Conservation (phyloP, 1,140 invertebrate genomes). For the Augochlora pura region DNA sequence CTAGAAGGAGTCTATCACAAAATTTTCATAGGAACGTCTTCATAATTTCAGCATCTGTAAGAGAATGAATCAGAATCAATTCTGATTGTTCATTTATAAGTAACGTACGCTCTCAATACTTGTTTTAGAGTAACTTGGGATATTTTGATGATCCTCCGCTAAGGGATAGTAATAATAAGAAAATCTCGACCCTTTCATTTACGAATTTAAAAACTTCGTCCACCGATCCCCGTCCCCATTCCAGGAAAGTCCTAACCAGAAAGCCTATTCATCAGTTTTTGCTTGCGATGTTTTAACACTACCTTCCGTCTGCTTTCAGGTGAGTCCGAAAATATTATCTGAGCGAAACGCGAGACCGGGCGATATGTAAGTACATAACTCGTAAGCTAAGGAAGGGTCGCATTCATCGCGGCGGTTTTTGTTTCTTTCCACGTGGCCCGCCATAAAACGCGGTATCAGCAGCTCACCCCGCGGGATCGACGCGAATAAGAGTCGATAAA, state of each 20-base stretch:
- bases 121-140: no score
- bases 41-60: no score
- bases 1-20: no score
- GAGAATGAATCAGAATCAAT: no score
- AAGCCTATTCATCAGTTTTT: not conserved
- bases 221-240: not conserved
- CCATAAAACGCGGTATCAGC: conserved; percentile 43
- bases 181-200: not conserved
- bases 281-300: conserved; percentile 12
- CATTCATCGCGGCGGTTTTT: conserved; percentile 28
- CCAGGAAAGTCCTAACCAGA: not conserved
- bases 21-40: no score
- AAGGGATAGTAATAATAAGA: not conserved
- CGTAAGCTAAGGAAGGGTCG: not conserved
- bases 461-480: conserved; percentile 23
- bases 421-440: conserved; percentile 36
- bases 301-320: conserved; percentile 33
- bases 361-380: conserved; percentile 33
- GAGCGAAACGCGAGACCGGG: not conserved
- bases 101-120: no score
- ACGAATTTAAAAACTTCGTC: not conserved
- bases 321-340: conserved; percentile 35
- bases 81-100: no score
- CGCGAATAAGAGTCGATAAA: conserved; percentile 32
- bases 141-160: no score